These are phyloP conservation scores for Mixornis gularis DNA, from an alignment of 2,113 vertebrate species.

Conservation along the genomic window DNA sequence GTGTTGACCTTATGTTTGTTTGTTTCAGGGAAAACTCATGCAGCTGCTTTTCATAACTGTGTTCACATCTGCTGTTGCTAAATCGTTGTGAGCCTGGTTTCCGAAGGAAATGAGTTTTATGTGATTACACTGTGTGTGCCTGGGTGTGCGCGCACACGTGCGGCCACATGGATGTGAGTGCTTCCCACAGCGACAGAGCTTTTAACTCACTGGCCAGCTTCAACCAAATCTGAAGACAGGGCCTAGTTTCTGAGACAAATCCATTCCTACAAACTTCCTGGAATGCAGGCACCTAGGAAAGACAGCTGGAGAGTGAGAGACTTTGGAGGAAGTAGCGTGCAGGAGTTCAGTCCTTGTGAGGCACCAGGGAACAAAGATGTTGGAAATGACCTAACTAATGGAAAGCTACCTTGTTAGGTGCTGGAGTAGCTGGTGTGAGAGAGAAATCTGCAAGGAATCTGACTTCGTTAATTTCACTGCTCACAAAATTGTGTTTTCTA, in stretches of 20 bases:
- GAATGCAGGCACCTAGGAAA: background rate
- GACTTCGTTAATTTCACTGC: background rate
- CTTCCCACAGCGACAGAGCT: background rate
- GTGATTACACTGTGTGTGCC: constrained; percentile 18
- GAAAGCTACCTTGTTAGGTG: background rate
- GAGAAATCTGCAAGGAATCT: background rate
- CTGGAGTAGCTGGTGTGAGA: background rate
- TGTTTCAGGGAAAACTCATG: background rate
- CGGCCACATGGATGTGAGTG: background rate
- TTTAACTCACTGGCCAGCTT: background rate
- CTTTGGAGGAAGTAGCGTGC: background rate
- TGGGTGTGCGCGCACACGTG: background rate
- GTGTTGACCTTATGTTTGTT: constrained; percentile 47
- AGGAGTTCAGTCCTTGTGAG: background rate
- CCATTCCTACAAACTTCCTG: background rate
- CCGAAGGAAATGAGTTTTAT: constrained; percentile 56
- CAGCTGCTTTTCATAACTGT: constrained; percentile 43
- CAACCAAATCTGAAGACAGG: background rate
- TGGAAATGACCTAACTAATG: background rate
- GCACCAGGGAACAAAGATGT: background rate
- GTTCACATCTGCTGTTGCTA: constrained; percentile 42
- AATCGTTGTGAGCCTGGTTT: constrained; percentile 18
- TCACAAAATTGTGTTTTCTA: background rate
- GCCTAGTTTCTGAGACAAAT: background rate
- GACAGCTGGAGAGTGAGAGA: background rate